Conservation (phyloP, 2,113 vertebrate genomes). For the Spheniscus mendiculus region DNA sequence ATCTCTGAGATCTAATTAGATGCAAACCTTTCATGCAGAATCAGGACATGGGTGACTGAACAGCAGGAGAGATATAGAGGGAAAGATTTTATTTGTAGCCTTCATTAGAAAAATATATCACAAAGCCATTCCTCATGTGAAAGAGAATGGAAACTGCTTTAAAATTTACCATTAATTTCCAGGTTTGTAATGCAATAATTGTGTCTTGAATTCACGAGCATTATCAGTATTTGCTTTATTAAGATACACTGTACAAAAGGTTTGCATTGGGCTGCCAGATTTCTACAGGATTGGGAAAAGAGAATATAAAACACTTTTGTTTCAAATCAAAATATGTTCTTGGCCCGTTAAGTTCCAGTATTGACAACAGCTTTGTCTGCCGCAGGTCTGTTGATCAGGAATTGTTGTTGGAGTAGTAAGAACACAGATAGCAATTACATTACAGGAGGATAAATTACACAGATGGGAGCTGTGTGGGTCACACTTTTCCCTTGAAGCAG, state of each 20-base stretch:
- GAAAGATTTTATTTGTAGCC: neutral
- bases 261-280: neutral
- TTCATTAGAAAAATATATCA: neutral
- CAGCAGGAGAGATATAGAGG: neutral
- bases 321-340: neutral
- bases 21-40: accelerated
- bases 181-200: neutral
- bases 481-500: neutral
- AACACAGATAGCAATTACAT: neutral
- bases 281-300: neutral
- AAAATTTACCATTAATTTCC: neutral
- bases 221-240: neutral
- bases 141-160: neutral
- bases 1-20: neutral
- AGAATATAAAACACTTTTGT: neutral
- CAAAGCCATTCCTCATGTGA: neutral
- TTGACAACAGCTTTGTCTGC: neutral
- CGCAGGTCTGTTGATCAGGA: neutral
- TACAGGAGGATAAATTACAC: neutral
- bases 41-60: neutral
- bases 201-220: neutral
- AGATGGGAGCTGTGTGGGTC: neutral
- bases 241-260: neutral
- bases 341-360: neutral
- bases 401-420: neutral